Base-by-base conservation (phyloP, 2,888 invertebrate genomes). In the Hemaris fuciformis region DNA sequence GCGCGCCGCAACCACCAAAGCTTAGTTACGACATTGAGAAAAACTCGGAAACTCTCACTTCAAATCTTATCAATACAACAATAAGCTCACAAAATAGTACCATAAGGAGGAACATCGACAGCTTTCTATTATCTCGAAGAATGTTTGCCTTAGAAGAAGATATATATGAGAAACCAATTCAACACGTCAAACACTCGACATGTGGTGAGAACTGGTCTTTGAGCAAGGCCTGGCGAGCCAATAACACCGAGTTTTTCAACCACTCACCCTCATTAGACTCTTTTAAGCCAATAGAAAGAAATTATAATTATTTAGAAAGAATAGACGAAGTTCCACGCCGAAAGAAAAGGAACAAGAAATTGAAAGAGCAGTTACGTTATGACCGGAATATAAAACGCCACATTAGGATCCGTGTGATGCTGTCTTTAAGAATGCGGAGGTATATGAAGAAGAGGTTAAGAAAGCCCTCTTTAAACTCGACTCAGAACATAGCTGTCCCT, bases 361-460 rank as follows among this genome's bases (percentile, higher is more conserved):
- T 92, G 46, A 94, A 93, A 68, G 93, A 93, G 66, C 91, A 92
- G 66, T 61, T 93, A 61, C 84, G 93, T 22, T 93, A 93, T 62
- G 94, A 94, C 70, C 93, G 94, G 66, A 93, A 94, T 72, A 93
- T 94, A 1, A 94, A 94, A 60, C 87, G 94, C 23, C 94, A 95
- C 75, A 94, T 95, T 23, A 90, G 94, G 62, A 94, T 95, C 20
- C 89, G 95, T 15, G 94, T 95, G 57, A 95, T 95, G 93, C 85
- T 95, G 71, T 95, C 95, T 10, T 83, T 96, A 65, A 89, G 95
- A 64, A 92, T 95, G 87, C 92, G 94, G 23, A 83, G 92, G 61
- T 92, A 93, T 62, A 90, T 93, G 77, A 94, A 91, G 66, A 76
- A 87, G 63, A 75, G 85, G 59, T 61, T 88, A 61, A 75, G 80